Evolutionary conservation across 2,113 vertebrate species (phyloP), one percentile per base, ranked within the genome.

Genomic region (Polypterus senegalus): DNA sequence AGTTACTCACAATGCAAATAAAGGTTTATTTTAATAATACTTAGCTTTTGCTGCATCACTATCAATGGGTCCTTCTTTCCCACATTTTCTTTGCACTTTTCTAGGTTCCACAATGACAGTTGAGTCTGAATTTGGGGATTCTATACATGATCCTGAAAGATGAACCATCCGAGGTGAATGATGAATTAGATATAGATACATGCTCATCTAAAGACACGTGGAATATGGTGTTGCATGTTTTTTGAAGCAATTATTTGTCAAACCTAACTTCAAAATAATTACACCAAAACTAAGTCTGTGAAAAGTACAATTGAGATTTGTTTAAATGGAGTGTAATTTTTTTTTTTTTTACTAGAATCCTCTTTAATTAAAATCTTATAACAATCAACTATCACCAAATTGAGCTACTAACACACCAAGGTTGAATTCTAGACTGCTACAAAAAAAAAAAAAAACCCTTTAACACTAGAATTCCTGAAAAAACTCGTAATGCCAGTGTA

Each of bases 71-170:
- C 63, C 53, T 54, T 65, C 57, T 47, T 53, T 58, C 63, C 59
- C 51, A 54, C 56, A 46, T 51, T 53, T 65, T 65, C 63, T 66
- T 49, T 45, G 27, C 54, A 56, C 54, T 66, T 59, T 66, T 60
- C 60, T 66, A 48, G 48, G 11, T 11, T 66, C 65, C 52, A 46
- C 58, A 54, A 66, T 62, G 47, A 62, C 65, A 54, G 65, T 66
- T 56, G 65, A 66, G 51, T 46, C 60, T 57, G 59, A 66, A n/a
- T n/a, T n/a, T n/a, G n/a, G n/a, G n/a, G n/a, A n/a, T n/a, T n/a
- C n/a, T n/a, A n/a, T n/a, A n/a, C n/a, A n/a, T n/a, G n/a, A n/a
- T n/a, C n/a, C n/a, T n/a, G 51, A 45, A 51, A 54, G 48, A 47
- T 48, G 63, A 60, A 49, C 52, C 63, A 9, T 55, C 65, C 58